phyloP scores from a whole-genome alignment of 1,140 invertebrate genomes.

The Pomacea maculata region DNA sequence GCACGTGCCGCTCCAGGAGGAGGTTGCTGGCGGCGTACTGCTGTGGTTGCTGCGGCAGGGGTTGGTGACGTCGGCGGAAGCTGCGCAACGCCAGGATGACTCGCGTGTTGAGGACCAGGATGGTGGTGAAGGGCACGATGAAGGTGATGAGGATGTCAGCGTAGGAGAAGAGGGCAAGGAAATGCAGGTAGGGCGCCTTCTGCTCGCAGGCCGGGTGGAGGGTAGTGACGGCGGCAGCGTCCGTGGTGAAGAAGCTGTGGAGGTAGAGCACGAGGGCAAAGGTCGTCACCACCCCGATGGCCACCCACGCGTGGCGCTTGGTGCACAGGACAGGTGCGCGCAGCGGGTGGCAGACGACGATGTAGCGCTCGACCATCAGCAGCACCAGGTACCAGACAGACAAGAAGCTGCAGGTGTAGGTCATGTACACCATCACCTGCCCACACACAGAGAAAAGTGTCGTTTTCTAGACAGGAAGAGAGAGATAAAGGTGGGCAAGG shows the following conservation, averaged over 20 bases:
- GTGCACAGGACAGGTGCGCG: slow-evolving; percentile 55
- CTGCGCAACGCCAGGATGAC: slow-evolving; percentile 40
- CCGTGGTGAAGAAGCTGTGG: slow-evolving; percentile 47
- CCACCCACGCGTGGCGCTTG: slow-evolving; percentile 41
- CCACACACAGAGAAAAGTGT: background rate
- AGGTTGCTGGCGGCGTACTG: slow-evolving; percentile 8
- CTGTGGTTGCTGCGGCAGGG: background rate
- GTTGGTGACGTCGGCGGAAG: slow-evolving; percentile 36
- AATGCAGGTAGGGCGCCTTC: slow-evolving; percentile 34
- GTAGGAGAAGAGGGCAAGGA: slow-evolving; percentile 70
- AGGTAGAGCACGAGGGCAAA: slow-evolving; percentile 49
- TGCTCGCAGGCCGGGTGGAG: slow-evolving; percentile 21
- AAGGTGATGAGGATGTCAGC: slow-evolving; percentile 70
- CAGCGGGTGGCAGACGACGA: slow-evolving; percentile 61
- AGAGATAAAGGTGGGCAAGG: background rate
- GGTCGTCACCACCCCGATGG: slow-evolving; percentile 29
- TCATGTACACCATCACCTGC: slow-evolving; percentile 57
- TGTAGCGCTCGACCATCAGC: slow-evolving; percentile 65
- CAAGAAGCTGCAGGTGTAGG: slow-evolving; percentile 59
- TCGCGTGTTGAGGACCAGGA: slow-evolving; percentile 69
- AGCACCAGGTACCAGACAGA: slow-evolving; percentile 64
- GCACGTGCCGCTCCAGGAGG: background rate
- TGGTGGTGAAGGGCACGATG: slow-evolving; percentile 68
- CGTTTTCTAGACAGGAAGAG: background rate
- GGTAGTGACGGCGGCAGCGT: slow-evolving; percentile 16